Evolutionary conservation across 1,140 invertebrate species (phyloP).

Genomic region (Drosophila nannoptera): DNA sequence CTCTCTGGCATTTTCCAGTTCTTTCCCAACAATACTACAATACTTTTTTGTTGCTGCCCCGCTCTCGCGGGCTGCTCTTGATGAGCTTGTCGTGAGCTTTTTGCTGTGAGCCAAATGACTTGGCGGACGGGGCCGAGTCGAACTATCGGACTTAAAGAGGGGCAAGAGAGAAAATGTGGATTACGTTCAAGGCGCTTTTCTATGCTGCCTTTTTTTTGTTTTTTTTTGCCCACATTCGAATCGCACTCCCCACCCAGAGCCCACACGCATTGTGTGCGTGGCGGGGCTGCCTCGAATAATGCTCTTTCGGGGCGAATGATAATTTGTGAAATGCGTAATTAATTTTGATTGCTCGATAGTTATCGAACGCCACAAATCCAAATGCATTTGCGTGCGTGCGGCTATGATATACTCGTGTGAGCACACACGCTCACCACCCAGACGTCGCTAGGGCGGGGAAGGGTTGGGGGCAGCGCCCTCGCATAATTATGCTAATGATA

Average conservation of each 20-base stretch:
- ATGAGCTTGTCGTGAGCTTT: conserved; percentile 44
- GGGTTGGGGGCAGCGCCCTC: background rate
- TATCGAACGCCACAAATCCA: conserved; percentile 22
- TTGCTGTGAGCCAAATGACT: conserved; percentile 6
- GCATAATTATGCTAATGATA: conserved; percentile 38
- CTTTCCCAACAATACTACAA: conserved; percentile 13
- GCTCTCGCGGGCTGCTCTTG: conserved; percentile 19
- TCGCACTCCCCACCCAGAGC: too few relatives aligned
- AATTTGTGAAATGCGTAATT: conserved; percentile 45
- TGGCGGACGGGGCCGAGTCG: conserved; percentile 4
- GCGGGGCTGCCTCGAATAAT: conserved; percentile 8
- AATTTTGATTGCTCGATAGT: conserved; percentile 45
- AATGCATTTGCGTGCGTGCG: conserved; percentile 14
- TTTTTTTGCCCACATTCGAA: too few relatives aligned
- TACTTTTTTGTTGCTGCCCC: conserved; percentile 12
- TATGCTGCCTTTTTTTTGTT: too few relatives aligned
- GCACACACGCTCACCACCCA: background rate
- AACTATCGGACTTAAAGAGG: background rate
- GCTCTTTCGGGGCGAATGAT: conserved; percentile 19
- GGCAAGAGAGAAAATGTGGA: background rate
- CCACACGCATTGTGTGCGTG: too few relatives aligned
- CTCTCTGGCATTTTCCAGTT: conserved; percentile 9
- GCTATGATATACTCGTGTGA: background rate
- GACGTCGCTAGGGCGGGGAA: too few relatives aligned
- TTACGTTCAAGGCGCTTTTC: background rate